Evolutionary conservation across 2,797 vertebrate genomes (phyloP).

Genomic region (Gorsachius magnificus): DNA sequence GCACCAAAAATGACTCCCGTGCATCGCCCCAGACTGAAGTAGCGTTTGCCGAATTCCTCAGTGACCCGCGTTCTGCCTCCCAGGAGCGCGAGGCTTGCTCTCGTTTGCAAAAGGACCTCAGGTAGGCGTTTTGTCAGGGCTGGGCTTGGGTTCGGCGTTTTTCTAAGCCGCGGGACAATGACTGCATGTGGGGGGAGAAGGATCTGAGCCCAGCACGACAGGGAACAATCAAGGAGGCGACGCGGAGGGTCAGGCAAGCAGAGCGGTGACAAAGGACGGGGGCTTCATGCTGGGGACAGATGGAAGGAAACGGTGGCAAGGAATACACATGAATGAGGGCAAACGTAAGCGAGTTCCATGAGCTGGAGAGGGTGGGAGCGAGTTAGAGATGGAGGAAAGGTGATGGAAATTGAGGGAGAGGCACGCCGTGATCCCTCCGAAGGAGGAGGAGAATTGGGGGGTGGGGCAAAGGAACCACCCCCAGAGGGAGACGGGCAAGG

Average conservation of each 20-base stretch:
- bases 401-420: background rate
- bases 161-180: background rate
- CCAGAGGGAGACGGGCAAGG: background rate
- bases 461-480: background rate
- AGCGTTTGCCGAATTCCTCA: rapidly evolving
- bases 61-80: background rate
- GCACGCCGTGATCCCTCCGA: background rate
- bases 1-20: background rate
- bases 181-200: background rate
- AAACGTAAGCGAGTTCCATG: background rate
- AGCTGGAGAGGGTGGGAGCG: background rate
- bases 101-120: background rate
- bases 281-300: constrained; percentile 43
- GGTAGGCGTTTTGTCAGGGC: background rate
- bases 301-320: background rate
- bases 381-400: background rate
- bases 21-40: background rate
- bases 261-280: constrained; percentile 25
- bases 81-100: background rate
- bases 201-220: background rate
- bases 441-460: background rate
- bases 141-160: background rate
- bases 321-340: background rate
- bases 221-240: background rate
- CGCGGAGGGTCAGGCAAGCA: constrained; percentile 37